These are phyloP conservation scores for Danaus plexippus DNA, from an alignment of 1,140 invertebrate species.

Conservation along the genomic window DNA sequence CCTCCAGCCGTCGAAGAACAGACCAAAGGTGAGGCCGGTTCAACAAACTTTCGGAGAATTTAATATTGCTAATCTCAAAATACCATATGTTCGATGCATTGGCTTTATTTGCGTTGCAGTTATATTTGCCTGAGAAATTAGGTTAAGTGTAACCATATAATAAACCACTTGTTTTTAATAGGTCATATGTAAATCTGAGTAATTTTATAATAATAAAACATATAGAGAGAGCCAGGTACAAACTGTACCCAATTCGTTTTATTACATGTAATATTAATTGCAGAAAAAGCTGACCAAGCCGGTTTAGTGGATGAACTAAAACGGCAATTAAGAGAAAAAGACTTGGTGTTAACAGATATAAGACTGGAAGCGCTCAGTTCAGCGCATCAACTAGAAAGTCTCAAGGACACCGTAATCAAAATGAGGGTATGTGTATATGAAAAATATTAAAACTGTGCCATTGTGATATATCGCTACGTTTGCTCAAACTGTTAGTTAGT, in stretches of 20 bases:
- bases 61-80: conserved; percentile 14
- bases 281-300: conserved; percentile 62
- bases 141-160: conserved; percentile 23
- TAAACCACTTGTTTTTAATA: conserved; percentile 12
- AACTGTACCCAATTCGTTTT: background rate
- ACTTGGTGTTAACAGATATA: conserved; percentile 96
- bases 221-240: conserved; percentile 6
- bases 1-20: conserved; percentile 46
- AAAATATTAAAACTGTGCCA: conserved; percentile 5
- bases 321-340: conserved; percentile 94
- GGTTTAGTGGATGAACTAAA: conserved; percentile 87
- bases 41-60: conserved; percentile 9
- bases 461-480: too few species aligned
- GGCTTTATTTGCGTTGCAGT: conserved; percentile 10
- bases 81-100: conserved; percentile 11
- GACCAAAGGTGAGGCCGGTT: conserved; percentile 50
- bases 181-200: conserved; percentile 12
- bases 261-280: conserved; percentile 20
- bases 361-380: conserved; percentile 95
- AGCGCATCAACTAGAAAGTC: conserved; percentile 95
- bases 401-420: conserved; percentile 96
- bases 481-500: too few species aligned
- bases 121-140: conserved; percentile 22
- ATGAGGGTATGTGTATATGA: conserved; percentile 82
- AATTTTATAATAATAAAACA: conserved; percentile 17